phyloP scores from a whole-genome alignment of 1,140 invertebrate species.

The Nylanderia fulva region DNA sequence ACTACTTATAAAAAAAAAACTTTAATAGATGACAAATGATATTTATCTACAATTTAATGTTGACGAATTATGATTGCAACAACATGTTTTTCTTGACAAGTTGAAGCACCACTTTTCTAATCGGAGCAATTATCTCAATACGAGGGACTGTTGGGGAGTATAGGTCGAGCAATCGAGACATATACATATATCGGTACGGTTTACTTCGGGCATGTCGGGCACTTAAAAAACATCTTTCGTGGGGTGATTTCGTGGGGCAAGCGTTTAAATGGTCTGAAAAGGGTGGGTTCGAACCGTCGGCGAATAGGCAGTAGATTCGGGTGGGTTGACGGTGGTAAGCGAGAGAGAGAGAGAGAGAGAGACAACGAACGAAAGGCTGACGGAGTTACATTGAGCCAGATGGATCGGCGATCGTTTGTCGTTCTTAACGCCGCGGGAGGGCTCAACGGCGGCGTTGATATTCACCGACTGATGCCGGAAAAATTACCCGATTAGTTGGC shows the following conservation, averaged over 20 bases:
- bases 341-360: slow-evolving; percentile 18
- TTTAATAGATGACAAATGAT: slow-evolving; percentile 38
- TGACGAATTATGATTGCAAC: slow-evolving; percentile 19
- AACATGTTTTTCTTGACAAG: slow-evolving; percentile 44
- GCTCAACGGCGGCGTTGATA: slow-evolving; percentile 83
- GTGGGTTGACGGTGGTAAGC: slow-evolving; percentile 64
- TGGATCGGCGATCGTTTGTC: slow-evolving; percentile 85
- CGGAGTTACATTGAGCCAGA: slow-evolving; percentile 83
- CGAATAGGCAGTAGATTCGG: slow-evolving; percentile 49
- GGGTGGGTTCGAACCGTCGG: slow-evolving; percentile 1
- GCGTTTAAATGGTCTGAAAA: slow-evolving; percentile 50
- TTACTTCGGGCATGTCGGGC: slow-evolving; percentile 28
- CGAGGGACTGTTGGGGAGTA: slow-evolving; percentile 44
- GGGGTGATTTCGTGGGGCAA: slow-evolving; percentile 4
- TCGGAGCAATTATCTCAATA: slow-evolving; percentile 63
- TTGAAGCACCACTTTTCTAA: slow-evolving; percentile 41
- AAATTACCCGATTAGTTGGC: slow-evolving; percentile 84
- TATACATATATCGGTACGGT: slow-evolving; percentile 37
- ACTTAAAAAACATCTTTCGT: slow-evolving; percentile 51
- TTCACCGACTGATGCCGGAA: slow-evolving; percentile 85
- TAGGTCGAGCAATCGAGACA: slow-evolving; percentile 24
- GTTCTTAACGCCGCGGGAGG: slow-evolving; percentile 83
- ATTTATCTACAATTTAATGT: slow-evolving; percentile 49
- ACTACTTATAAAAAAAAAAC: background rate
- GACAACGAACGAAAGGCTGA: slow-evolving; percentile 53